Percentiles rank a stretch among this genome's conserved stretches.
These are phyloP conservation scores for Neomonachus schauinslandi DNA, from an alignment of 2,113 vertebrate genomes.

Conservation along the genomic window DNA sequence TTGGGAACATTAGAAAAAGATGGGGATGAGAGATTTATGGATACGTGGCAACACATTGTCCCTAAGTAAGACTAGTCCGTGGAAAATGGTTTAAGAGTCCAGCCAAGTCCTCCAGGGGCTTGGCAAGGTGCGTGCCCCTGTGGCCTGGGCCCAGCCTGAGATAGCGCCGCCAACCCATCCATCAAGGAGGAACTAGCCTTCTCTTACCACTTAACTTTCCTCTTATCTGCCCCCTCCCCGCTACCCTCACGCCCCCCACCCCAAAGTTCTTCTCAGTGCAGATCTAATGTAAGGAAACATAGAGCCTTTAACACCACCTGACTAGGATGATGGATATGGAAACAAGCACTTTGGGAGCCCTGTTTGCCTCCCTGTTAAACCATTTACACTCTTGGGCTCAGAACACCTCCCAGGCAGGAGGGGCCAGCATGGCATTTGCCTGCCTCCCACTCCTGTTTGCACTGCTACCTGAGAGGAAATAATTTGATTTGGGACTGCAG, in stretches of 20 bases:
- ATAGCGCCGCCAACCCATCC: rapidly evolving
- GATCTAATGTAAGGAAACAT: background rate
- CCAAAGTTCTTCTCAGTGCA: background rate
- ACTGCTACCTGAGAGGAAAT: conserved; percentile 15
- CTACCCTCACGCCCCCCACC: rapidly evolving
- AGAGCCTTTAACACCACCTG: background rate
- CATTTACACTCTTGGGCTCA: background rate
- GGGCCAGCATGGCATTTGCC: background rate
- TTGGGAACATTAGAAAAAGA: background rate
- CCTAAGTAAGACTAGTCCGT: background rate
- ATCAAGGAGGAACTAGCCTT: rapidly evolving
- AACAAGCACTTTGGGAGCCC: background rate
- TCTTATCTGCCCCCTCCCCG: background rate
- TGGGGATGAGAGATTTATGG: background rate
- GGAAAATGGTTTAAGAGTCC: background rate
- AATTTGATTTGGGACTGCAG: conserved; percentile 58
- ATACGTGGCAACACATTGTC: background rate
- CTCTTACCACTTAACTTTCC: background rate
- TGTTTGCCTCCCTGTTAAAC: background rate
- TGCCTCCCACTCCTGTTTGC: background rate
- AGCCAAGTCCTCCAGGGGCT: rapidly evolving
- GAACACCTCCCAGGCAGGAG: background rate
- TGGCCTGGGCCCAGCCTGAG: background rate
- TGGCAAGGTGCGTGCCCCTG: background rate
- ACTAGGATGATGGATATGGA: background rate